These are phyloP conservation scores for Callitettix versicolor DNA, from an alignment of 1,140 invertebrate genomes.

Conservation along the genomic window DNA sequence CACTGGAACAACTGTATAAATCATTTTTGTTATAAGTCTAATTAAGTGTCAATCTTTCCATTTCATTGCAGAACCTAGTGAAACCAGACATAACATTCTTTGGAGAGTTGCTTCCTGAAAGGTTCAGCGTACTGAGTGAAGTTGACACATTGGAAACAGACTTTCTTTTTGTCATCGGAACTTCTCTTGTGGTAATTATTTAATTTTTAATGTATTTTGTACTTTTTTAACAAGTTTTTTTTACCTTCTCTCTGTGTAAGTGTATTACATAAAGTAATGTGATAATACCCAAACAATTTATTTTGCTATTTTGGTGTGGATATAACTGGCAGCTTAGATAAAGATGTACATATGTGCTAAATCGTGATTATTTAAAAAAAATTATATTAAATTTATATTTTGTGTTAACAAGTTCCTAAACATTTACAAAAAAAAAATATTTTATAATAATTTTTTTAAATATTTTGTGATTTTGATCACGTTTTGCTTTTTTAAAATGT, in stretches of 20 bases:
- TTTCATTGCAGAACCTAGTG: constrained; percentile 49
- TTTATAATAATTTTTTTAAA: too few species aligned
- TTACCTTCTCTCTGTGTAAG: background rate
- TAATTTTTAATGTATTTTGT: background rate
- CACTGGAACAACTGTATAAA: too few species aligned
- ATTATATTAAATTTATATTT: too few species aligned
- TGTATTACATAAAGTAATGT: background rate
- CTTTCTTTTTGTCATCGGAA: constrained; percentile 87
- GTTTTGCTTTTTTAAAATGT: too few species aligned
- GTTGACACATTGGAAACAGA: constrained; percentile 79
- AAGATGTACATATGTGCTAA: too few species aligned
- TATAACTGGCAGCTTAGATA: background rate
- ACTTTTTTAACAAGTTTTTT: background rate
- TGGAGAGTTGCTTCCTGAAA: constrained; percentile 71
- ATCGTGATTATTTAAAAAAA: too few species aligned
- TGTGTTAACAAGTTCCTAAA: too few species aligned
- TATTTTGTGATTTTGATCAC: too few species aligned
- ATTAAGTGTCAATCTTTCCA: too few species aligned
- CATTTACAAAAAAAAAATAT: too few species aligned
- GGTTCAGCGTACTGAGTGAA: constrained; percentile 53
- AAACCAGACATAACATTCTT: constrained; percentile 94
- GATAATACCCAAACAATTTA: background rate
- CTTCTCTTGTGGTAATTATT: constrained; percentile 54
- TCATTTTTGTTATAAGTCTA: too few species aligned
- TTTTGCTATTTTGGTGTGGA: background rate